Percentiles rank a stretch among this genome's conserved stretches.
Conservation (phyloP, 2,797 vertebrate genomes). For the Hippopotamyrus pictus region DNA sequence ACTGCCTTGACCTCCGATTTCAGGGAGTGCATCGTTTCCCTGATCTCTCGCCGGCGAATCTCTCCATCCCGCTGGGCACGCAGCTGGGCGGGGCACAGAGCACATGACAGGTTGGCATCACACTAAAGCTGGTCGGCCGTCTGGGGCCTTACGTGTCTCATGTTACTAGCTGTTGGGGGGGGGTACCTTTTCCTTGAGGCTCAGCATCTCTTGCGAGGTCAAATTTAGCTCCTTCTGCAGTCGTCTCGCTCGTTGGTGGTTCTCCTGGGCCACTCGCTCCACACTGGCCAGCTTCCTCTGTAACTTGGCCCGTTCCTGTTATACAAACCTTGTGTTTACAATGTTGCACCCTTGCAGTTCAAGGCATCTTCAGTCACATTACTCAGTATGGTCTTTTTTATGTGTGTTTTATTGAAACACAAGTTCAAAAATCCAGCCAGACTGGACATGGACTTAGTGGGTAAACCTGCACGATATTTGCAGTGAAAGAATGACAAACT, state of each 20-base stretch:
- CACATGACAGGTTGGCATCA: neutral
- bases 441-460: too few relatives aligned
- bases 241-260: constrained; percentile 36
- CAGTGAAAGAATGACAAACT: neutral
- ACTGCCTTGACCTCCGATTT: constrained; percentile 62
- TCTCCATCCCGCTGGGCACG: constrained; percentile 53
- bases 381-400: neutral
- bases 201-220: constrained; percentile 40
- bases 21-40: constrained; percentile 48
- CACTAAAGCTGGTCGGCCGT: neutral
- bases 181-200: constrained; percentile 53
- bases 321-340: constrained; percentile 44
- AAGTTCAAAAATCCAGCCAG: neutral
- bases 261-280: constrained; percentile 46
- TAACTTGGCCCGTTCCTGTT: constrained; percentile 41
- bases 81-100: constrained; percentile 44
- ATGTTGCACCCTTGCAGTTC: neutral
- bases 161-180: neutral
- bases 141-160: neutral
- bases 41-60: constrained; percentile 53
- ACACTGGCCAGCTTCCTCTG: constrained; percentile 43
- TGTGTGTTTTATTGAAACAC: neutral
- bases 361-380: neutral
- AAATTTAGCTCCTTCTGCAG: constrained; percentile 45
- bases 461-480: neutral